Evolutionary conservation across 2,888 invertebrate species (phyloP).

Genomic region (Temnothorax ravouxi): DNA sequence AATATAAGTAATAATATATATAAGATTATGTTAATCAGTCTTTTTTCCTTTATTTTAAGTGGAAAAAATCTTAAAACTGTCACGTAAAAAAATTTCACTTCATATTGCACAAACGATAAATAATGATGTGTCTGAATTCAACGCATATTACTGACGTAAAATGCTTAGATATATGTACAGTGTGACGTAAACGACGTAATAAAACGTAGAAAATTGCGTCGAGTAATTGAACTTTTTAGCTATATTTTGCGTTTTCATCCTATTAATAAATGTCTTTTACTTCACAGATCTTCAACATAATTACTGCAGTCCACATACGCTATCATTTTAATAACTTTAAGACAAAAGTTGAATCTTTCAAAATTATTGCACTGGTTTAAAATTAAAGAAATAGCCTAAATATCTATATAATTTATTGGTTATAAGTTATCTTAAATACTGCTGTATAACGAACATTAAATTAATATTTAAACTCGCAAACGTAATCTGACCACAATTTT

Average conservation of each 20-base stretch:
- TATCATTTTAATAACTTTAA: neutral
- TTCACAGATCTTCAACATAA: neutral
- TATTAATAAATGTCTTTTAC: neutral
- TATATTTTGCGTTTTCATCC: neutral
- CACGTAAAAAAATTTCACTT: slow-evolving; percentile 4
- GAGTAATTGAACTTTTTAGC: slow-evolving; percentile 10
- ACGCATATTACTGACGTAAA: slow-evolving; percentile 8
- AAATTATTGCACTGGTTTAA: neutral
- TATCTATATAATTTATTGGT: neutral
- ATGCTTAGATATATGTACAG: neutral
- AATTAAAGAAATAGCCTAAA: neutral
- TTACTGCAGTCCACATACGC: neutral
- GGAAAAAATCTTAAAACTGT: neutral
- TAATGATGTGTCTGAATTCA: slow-evolving; percentile 11
- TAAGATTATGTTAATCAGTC: neutral
- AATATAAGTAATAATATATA: neutral
- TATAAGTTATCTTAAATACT: neutral
- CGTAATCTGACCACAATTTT: neutral
- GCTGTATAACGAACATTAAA: neutral
- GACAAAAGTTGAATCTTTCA: neutral
- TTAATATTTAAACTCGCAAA: neutral
- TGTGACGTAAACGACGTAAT: neutral
- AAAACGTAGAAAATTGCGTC: neutral
- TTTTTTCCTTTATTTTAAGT: neutral
- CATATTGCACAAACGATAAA: slow-evolving; percentile 9